A percentile compares a stretch with the other conserved stretches of the same genome.
These are phyloP conservation scores for Papilio elwesi DNA, from an alignment of 2,888 invertebrate species.

Conservation along the genomic window DNA sequence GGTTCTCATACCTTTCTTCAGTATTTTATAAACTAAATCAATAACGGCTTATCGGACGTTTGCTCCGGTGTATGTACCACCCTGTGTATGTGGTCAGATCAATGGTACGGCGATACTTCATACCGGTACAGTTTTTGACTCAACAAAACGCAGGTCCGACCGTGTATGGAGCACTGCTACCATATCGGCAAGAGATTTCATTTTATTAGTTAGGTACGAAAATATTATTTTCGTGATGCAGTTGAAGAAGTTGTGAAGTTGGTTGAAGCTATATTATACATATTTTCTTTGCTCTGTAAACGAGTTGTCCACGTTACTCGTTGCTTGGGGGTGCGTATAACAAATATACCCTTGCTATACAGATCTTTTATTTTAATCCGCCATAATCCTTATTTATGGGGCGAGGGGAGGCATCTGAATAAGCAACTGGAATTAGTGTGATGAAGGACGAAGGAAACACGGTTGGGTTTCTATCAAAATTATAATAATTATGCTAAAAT, in stretches of 20 bases:
- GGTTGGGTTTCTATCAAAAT: conserved; percentile 1
- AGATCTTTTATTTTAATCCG: conserved; percentile 58
- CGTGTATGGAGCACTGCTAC: too few relatives aligned
- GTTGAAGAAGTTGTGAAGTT: too few relatives aligned
- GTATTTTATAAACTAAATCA: conserved; percentile 39
- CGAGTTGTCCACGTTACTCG: conserved; percentile 25
- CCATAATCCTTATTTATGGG: conserved; percentile 70
- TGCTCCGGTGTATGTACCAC: too few relatives aligned
- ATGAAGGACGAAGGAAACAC: conserved; percentile 51
- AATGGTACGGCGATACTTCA: too few relatives aligned
- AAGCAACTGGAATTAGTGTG: conserved; percentile 64
- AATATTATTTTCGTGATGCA: too few relatives aligned
- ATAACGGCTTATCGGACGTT: conserved; percentile 47
- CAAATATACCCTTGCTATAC: conserved; percentile 34
- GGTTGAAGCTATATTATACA: conserved; percentile 6
- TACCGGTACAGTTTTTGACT: too few relatives aligned
- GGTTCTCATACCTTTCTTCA: too few relatives aligned
- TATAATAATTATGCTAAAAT: conserved; percentile 17
- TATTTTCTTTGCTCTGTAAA: conserved; percentile 6
- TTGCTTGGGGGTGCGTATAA: conserved; percentile 23
- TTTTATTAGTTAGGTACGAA: not conserved
- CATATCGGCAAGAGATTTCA: conserved; percentile 35
- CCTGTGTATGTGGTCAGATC: too few relatives aligned
- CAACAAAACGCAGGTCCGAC: too few relatives aligned
- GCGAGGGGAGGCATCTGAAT: conserved; percentile 65